Conservation (phyloP, 2,113 vertebrate genomes). For the Puntigrus tetrazona region DNA sequence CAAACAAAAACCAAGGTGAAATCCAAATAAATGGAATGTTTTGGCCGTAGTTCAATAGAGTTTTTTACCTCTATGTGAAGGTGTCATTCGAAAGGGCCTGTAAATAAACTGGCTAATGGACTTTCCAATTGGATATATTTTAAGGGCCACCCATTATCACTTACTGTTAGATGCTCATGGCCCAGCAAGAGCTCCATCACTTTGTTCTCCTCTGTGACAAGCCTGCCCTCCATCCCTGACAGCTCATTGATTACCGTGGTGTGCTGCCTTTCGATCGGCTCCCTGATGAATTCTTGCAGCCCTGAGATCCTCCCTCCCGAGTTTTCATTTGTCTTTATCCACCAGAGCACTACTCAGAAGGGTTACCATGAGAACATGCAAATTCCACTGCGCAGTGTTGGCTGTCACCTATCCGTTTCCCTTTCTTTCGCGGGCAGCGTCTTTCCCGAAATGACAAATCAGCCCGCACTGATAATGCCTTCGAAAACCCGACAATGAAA, state of each 20-base stretch:
- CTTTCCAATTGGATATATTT: slow-evolving; percentile 1
- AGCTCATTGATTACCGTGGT: slow-evolving; percentile 46
- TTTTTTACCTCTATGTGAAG: neutral
- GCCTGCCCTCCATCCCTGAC: slow-evolving; percentile 26
- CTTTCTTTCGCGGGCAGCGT: neutral
- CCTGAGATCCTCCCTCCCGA: slow-evolving; percentile 8
- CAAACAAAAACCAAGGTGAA: neutral
- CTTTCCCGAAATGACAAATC: slow-evolving; percentile 36
- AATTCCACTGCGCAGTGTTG: neutral
- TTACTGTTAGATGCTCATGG: slow-evolving; percentile 11
- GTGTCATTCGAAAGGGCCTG: neutral
- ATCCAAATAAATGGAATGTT: neutral
- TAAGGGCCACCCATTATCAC: slow-evolving; percentile 27
- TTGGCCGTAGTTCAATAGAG: neutral
- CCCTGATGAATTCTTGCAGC: slow-evolving; percentile 35
- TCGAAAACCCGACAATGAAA: slow-evolving; percentile 14
- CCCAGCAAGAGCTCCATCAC: slow-evolving; percentile 9
- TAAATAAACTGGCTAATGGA: neutral
- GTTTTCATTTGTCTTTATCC: slow-evolving; percentile 49
- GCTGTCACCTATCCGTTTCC: slow-evolving; percentile 14
- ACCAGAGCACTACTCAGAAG: slow-evolving; percentile 13
- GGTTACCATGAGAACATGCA: slow-evolving; percentile 58
- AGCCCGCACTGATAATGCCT: slow-evolving; percentile 9
- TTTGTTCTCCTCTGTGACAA: slow-evolving; percentile 31
- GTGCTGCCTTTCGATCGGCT: slow-evolving; percentile 42